phyloP scores from a whole-genome alignment of 2,113 vertebrate species.

The Mesocricetus auratus region DNA sequence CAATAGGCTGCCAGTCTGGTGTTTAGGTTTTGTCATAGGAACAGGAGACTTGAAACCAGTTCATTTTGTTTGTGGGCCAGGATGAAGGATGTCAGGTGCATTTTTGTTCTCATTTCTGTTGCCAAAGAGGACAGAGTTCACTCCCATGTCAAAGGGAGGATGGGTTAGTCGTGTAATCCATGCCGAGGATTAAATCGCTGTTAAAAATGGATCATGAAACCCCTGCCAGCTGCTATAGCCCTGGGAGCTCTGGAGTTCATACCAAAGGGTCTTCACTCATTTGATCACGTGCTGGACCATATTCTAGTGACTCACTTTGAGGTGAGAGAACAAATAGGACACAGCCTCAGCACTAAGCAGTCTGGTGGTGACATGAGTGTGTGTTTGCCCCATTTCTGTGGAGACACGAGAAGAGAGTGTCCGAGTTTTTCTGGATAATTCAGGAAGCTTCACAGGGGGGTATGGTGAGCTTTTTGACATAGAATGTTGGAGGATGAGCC shows the following conservation, averaged over 20 bases:
- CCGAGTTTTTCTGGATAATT: neutral
- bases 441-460: neutral
- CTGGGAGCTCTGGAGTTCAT: neutral
- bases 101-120: neutral
- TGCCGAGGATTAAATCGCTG: neutral
- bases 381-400: neutral
- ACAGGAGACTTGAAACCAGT: neutral
- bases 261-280: neutral
- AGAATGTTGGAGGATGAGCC: neutral
- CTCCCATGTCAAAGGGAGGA: neutral
- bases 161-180: neutral
- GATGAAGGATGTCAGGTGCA: neutral
- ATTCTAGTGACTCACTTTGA: neutral
- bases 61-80: constrained; percentile 1
- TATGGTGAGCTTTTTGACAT: neutral
- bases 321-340: constrained; percentile 21
- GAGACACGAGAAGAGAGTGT: neutral
- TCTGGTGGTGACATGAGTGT: neutral
- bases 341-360: neutral
- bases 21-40: neutral
- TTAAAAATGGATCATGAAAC: neutral
- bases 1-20: neutral
- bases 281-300: neutral
- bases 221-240: neutral
- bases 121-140: neutral